Conservation (phyloP, 2,888 invertebrate genomes). For the Sialis fuliginosa region DNA sequence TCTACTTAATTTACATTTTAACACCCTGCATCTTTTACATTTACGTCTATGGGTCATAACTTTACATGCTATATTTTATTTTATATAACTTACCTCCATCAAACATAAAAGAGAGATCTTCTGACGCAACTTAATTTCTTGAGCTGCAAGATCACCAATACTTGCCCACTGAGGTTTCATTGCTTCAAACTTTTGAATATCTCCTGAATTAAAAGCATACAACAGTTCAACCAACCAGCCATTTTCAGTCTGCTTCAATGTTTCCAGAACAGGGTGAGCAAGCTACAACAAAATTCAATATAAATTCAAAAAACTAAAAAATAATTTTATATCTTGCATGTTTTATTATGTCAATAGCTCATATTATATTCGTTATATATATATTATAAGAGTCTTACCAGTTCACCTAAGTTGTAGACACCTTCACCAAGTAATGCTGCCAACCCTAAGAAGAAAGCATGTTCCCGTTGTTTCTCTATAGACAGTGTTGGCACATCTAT, state of each 20-base stretch:
- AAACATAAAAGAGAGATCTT: slow-evolving; percentile 91
- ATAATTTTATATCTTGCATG: background rate
- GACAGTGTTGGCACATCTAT: slow-evolving; percentile 48
- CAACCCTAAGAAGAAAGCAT: slow-evolving; percentile 81
- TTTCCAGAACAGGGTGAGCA: slow-evolving; percentile 84
- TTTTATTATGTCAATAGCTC: background rate
- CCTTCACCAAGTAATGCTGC: slow-evolving; percentile 89
- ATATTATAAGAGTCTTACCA: slow-evolving; percentile 34
- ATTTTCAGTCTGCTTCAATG: slow-evolving; percentile 61
- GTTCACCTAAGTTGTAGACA: slow-evolving; percentile 93
- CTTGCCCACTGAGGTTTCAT: slow-evolving; percentile 58
- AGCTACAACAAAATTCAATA: slow-evolving; percentile 33
- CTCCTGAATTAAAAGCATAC: slow-evolving; percentile 71
- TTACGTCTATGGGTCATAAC: background rate
- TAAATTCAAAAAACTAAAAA: background rate
- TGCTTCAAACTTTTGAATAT: slow-evolving; percentile 55
- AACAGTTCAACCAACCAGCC: slow-evolving; percentile 79
- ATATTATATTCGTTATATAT: background rate
- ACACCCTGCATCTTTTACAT: background rate
- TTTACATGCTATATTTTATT: background rate
- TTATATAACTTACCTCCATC: slow-evolving; percentile 55
- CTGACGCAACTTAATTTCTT: slow-evolving; percentile 65
- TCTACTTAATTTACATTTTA: too few species aligned
- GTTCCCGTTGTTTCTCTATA: slow-evolving; percentile 45
- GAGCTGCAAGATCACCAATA: slow-evolving; percentile 67